Conservation (phyloP, 2,888 invertebrate species). For the Yponomeuta sedellus region DNA sequence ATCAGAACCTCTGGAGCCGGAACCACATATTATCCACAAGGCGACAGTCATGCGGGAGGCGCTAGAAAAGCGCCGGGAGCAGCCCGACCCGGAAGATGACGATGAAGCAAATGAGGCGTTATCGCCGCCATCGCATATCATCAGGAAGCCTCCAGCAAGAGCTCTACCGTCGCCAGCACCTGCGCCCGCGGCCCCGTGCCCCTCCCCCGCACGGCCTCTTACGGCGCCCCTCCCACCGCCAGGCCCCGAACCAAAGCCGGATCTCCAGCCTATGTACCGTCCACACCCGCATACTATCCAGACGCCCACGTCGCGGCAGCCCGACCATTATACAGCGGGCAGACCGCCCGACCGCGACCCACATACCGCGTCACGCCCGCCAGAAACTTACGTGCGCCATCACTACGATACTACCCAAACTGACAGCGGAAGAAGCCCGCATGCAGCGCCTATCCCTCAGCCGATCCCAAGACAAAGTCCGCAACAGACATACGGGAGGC, state of each 20-base stretch:
- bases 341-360: constrained; percentile 63
- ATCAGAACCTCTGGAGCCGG: constrained; percentile 68
- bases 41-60: constrained; percentile 74
- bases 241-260: constrained; percentile 33
- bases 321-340: constrained; percentile 54
- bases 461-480: constrained; percentile 61
- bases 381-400: constrained; percentile 54
- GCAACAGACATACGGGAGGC: constrained; percentile 51
- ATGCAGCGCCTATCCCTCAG: constrained; percentile 52
- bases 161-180: constrained; percentile 58
- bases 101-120: constrained; percentile 55
- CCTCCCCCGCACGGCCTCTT: constrained; percentile 30
- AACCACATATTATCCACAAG: constrained; percentile 73
- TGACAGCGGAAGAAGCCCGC: constrained; percentile 48
- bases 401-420: constrained; percentile 50
- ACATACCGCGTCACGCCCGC: constrained; percentile 44
- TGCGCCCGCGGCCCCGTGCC: constrained; percentile 44
- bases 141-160: constrained; percentile 53
- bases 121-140: constrained; percentile 70
- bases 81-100: constrained; percentile 63
- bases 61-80: constrained; percentile 63
- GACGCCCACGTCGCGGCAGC: constrained; percentile 52
- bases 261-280: constrained; percentile 50
- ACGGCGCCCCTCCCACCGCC: constrained; percentile 16
- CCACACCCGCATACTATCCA: constrained; percentile 47